phyloP scores from a whole-genome alignment of 2,888 invertebrate genomes.

The Eledone cirrhosa region DNA sequence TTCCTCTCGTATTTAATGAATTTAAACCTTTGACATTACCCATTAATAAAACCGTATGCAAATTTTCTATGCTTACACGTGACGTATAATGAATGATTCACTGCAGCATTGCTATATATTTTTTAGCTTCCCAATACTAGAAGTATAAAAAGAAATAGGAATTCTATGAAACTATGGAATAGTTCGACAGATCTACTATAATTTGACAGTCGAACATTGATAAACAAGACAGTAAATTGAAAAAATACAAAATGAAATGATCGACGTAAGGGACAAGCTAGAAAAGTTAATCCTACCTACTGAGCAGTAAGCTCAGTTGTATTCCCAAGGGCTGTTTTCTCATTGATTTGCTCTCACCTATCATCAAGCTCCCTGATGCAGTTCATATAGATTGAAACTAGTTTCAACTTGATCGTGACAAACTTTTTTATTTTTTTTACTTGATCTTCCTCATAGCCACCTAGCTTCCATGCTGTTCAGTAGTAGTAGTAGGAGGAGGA shows the following conservation, averaged over 20 bases:
- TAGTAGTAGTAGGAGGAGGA: neutral
- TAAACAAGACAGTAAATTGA: too few species aligned
- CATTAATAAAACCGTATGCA: too few species aligned
- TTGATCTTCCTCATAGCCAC: neutral
- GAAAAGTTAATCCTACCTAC: constrained; percentile 22
- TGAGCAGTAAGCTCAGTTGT: constrained; percentile 19
- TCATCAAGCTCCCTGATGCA: neutral
- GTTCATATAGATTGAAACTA: constrained; percentile 18
- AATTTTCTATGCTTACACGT: too few species aligned
- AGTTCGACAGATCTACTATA: too few species aligned
- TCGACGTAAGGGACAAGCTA: constrained; percentile 1
- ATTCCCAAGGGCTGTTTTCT: constrained; percentile 17
- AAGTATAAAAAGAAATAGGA: too few species aligned
- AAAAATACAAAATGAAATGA: too few species aligned
- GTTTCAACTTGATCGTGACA: neutral
- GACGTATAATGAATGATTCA: too few species aligned
- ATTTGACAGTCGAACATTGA: too few species aligned
- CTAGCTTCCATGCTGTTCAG: constrained; percentile 20
- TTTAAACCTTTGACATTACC: too few species aligned
- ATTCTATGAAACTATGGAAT: neutral
- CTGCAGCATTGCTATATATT: too few species aligned
- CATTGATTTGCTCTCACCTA: constrained; percentile 3
- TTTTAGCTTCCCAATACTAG: too few species aligned
- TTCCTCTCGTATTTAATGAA: too few species aligned
- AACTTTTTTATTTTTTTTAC: neutral